Evolutionary conservation across 30 jellyfish, hydroid and myxozoan species (phyloP).

Genomic region (Chrysaora quinquecirrha): DNA sequence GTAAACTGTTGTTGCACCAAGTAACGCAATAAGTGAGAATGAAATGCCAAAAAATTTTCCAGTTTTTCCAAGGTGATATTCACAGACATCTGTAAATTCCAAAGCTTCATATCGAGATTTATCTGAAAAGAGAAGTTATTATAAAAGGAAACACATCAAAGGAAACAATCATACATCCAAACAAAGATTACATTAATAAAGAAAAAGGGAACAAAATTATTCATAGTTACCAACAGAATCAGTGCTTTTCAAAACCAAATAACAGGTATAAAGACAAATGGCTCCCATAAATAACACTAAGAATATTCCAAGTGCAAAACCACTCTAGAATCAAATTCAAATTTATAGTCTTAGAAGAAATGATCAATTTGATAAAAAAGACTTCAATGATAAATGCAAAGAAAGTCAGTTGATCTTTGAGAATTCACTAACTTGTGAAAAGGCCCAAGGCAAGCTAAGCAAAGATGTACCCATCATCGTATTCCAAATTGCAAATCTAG

Average conservation of each 20-base stretch:
- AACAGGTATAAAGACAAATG: conserved; percentile 87
- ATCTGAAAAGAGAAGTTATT: conserved; percentile 17
- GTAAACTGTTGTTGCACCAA: conserved; percentile 90
- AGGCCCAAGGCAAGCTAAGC: conserved; percentile 96
- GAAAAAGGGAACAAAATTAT: too few relatives aligned
- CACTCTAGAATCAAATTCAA: conserved; percentile 70
- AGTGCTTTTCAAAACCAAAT: conserved; percentile 65
- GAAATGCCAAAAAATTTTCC: conserved; percentile 67
- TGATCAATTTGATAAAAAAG: too few relatives aligned
- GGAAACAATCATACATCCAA: too few relatives aligned
- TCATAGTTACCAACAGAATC: conserved; percentile 71
- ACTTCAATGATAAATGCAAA: too few relatives aligned
- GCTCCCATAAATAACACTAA: conserved; percentile 67
- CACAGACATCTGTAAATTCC: conserved; percentile 93
- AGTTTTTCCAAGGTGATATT: conserved; percentile 74
- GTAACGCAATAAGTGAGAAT: conserved; percentile 82
- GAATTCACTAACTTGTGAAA: conserved; percentile 69
- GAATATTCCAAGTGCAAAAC: conserved; percentile 82
- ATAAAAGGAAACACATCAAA: too few relatives aligned
- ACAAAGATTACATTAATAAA: too few relatives aligned
- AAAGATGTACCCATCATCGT: conserved; percentile 97
- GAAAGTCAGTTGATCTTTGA: too few relatives aligned
- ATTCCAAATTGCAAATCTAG: conserved; percentile 97
- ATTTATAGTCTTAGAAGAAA: too few relatives aligned
- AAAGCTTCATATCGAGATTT: conserved; percentile 62